Evolutionary conservation across 2,113 vertebrate genomes (phyloP).

Genomic region (Clarias macrocephalus): DNA sequence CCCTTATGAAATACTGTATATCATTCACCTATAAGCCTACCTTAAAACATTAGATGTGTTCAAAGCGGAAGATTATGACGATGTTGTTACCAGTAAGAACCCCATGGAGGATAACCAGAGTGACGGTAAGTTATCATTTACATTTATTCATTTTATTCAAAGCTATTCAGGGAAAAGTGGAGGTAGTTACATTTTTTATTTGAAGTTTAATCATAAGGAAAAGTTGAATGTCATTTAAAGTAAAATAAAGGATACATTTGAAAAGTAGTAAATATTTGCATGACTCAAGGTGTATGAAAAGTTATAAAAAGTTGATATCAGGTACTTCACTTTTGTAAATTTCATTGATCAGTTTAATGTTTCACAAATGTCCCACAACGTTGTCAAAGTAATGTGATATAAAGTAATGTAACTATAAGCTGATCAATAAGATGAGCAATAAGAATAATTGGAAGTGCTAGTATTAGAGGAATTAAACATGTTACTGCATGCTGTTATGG

Average conservation of each 20-base stretch:
- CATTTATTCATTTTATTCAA: background rate
- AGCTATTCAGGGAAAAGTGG: background rate
- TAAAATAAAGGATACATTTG: background rate
- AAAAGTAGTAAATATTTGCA: background rate
- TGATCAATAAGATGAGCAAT: background rate
- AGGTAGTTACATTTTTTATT: background rate
- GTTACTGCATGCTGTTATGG: background rate
- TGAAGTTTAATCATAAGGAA: background rate
- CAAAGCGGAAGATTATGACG: constrained; percentile 59
- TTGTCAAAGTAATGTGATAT: no score
- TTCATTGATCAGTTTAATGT: background rate
- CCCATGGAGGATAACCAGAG: constrained; percentile 17
- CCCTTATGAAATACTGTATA: background rate
- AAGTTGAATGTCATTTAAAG: background rate
- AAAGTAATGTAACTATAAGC: background rate
- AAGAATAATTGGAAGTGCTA: background rate
- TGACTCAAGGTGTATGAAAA: background rate
- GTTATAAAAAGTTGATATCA: background rate
- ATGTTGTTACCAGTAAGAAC: constrained; percentile 33
- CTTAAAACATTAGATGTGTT: constrained; percentile 7
- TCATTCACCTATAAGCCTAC: background rate
- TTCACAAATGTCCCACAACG: background rate
- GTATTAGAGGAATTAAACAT: background rate
- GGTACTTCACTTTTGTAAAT: background rate
- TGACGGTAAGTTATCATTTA: constrained; percentile 5